Percentiles rank a stretch among this genome's conserved stretches.
These are phyloP conservation scores for Noctilio leporinus DNA, from an alignment of 2,113 vertebrate genomes.

Conservation along the genomic window DNA sequence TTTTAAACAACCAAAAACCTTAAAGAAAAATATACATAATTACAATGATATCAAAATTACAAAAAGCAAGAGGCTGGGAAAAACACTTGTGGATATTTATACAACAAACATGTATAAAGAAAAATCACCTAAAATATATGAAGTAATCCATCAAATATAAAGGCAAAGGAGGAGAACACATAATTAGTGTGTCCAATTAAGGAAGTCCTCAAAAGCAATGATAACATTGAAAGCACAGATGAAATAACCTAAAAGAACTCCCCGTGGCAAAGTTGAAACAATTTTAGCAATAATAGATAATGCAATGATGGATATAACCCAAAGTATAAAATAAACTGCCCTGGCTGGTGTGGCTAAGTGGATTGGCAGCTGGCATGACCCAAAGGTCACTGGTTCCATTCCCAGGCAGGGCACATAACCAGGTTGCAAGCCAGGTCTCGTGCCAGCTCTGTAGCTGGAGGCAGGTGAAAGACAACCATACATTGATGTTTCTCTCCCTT, in stretches of 20 bases:
- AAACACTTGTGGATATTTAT: slow-evolving; percentile 24
- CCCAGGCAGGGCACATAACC: no score
- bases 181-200: background rate
- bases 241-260: background rate
- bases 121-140: background rate
- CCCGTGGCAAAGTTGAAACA: background rate
- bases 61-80: background rate
- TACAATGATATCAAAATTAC: background rate
- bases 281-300: background rate
- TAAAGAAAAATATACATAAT: background rate
- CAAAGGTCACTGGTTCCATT: no score
- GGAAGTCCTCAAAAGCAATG: background rate
- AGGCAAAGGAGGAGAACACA: background rate
- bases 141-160: background rate
- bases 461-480: no score
- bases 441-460: no score
- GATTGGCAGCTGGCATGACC: no score
- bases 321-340: background rate
- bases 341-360: no score
- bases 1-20: background rate
- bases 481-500: no score
- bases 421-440: no score
- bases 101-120: background rate
- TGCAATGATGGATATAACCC: background rate
- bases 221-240: background rate